These are phyloP conservation scores for Dryobota labecula DNA, from an alignment of 2,888 invertebrate genomes.

Conservation along the genomic window DNA sequence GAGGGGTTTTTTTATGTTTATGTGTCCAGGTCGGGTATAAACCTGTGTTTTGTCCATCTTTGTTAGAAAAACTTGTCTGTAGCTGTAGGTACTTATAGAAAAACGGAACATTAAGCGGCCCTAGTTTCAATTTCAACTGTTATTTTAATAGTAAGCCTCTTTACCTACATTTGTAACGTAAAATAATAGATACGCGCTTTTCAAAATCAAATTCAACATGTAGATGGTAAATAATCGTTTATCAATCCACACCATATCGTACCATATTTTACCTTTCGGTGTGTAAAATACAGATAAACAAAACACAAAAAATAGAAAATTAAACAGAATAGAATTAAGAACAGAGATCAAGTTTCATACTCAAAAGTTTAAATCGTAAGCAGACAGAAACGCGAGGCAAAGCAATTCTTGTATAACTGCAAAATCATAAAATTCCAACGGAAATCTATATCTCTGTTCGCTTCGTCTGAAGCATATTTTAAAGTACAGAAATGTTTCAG, in stretches of 20 bases:
- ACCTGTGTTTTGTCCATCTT: background rate
- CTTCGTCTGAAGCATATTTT: constrained; percentile 42
- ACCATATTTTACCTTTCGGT: background rate
- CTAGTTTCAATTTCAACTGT: too few species aligned
- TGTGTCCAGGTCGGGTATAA: background rate
- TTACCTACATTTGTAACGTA: background rate
- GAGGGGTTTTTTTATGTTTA: background rate
- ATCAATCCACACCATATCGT: background rate
- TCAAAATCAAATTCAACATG: background rate
- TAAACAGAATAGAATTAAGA: background rate
- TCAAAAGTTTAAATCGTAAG: background rate
- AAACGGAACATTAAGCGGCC: background rate
- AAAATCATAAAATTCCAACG: constrained; percentile 40
- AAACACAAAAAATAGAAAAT: background rate
- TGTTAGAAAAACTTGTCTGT: background rate
- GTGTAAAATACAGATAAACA: background rate
- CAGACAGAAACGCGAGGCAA: constrained; percentile 5
- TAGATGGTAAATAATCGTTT: background rate
- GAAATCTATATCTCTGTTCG: constrained; percentile 27
- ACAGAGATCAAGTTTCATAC: background rate
- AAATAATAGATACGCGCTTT: background rate
- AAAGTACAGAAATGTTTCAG: constrained; percentile 44
- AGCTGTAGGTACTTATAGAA: background rate
- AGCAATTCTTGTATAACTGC: constrained; percentile 6
- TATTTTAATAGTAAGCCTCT: background rate